Base-by-base conservation (phyloP, 2,888 invertebrate species). In the Sycophila texana region DNA sequence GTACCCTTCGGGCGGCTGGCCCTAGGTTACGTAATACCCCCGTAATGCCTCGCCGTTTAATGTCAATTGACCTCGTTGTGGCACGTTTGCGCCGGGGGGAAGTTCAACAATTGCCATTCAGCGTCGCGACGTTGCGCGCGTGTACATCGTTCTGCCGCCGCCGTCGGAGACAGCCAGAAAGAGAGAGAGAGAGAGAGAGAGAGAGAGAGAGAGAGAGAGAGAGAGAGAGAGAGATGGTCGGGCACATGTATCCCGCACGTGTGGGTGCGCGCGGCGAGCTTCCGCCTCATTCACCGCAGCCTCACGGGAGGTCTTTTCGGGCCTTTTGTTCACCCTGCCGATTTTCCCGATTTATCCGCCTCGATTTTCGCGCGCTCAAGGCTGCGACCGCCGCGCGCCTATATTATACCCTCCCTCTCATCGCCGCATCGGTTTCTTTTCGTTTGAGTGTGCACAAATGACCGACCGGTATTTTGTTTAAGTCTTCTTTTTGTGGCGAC, bases 31-130 rank as follows among this genome's bases (percentile, higher is more conserved):
- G 89, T 88, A 90, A 90, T 87, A 85, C 85, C 30, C 76, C 68
- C 86, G 86, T 90, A 89, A 89, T 89, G 86, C 87, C 84, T 85
- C 51, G 60, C 85, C 88, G 89, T 90, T 90, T 90, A 90, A 88
- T 86, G 88, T 87, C 90, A 90, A 90, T 90, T 90, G 90, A 90
- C 90, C 90, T 90, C 90, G 89, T 89, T 90, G 88, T 86, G 87
- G 87, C 88, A 88, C 89, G 88, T 88, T 89, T 88, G 66, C 60
- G 72, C 60, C 86, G 86, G 86, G 89, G 89, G 90, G 90, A 90
- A 89, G 89, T 90, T 89, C 87, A 89, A 90, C 90, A 90, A 90
- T 90, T 90, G 89, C 89, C 88, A 89, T 89, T 89, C 88, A 89
- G 86, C 87, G 81, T 82, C 82, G 76, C 84, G 82, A 83, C 71